These are phyloP conservation scores for Plutella xylostella DNA, from an alignment of 2,888 invertebrate species.

Conservation along the genomic window DNA sequence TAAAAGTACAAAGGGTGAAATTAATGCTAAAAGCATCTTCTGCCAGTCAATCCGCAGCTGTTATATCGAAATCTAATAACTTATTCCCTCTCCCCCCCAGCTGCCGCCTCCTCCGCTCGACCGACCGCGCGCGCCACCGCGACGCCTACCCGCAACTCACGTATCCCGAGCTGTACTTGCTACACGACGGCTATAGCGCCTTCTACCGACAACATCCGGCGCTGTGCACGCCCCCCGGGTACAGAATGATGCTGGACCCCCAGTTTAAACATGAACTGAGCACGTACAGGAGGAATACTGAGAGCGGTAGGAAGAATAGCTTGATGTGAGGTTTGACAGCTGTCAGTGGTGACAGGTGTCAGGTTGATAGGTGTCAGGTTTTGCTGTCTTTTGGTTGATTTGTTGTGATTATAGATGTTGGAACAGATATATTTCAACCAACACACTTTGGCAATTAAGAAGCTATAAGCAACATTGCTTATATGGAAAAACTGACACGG, in stretches of 20 bases:
- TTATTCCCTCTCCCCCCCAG: constrained; percentile 40
- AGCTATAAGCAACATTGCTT: constrained; percentile 1
- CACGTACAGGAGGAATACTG: constrained; percentile 72
- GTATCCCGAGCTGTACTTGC: constrained; percentile 93
- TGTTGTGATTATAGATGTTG: background rate
- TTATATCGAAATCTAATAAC: background rate
- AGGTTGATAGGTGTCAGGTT: background rate
- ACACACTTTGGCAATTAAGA: background rate
- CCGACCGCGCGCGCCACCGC: constrained; percentile 85
- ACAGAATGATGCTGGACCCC: constrained; percentile 90
- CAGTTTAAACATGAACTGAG: constrained; percentile 78
- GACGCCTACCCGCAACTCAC: constrained; percentile 86
- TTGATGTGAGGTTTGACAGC: background rate
- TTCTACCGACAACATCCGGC: constrained; percentile 73
- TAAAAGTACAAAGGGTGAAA: no score
- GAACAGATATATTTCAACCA: background rate
- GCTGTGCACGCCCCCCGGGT: constrained; percentile 27
- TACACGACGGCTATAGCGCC: constrained; percentile 76
- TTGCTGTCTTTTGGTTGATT: background rate
- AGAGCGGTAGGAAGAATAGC: constrained; percentile 17
- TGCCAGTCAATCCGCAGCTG: no score
- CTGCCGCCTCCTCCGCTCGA: constrained; percentile 83
- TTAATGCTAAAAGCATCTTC: no score
- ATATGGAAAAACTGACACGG: no score
- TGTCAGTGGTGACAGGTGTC: background rate